phyloP scores from a whole-genome alignment of 2,888 invertebrate genomes.

The Parascotia fuliginaria region DNA sequence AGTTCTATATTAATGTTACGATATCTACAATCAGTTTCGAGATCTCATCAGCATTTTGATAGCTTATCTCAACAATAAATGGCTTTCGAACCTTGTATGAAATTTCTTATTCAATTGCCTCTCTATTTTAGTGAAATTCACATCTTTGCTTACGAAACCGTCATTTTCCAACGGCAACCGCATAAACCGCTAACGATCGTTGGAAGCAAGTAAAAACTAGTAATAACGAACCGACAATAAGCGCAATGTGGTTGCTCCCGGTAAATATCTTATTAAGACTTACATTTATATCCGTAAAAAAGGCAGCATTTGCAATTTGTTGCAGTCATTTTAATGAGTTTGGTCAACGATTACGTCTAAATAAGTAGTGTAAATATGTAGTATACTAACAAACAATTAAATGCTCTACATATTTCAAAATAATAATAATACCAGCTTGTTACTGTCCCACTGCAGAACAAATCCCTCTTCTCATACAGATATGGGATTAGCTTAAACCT shows the following conservation, averaged over 20 bases:
- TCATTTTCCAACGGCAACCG: constrained; percentile 53
- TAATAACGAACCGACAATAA: constrained; percentile 45
- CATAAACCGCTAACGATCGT: constrained; percentile 59
- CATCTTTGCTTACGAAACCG: constrained; percentile 47
- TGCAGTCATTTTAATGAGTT: constrained; percentile 1
- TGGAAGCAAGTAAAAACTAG: constrained; percentile 50
- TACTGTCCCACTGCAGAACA: no score
- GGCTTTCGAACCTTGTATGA: constrained; percentile 57
- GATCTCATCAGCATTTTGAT: constrained; percentile 46
- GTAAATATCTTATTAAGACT: constrained; percentile 31
- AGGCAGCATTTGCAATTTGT: constrained; percentile 4
- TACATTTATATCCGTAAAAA: constrained; percentile 15
- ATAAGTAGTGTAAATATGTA: no score
- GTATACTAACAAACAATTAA: no score
- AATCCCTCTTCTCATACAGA: no score
- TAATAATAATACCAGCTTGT: no score
- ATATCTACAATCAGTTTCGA: constrained; percentile 8
- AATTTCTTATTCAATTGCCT: constrained; percentile 71
- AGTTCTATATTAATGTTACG: no score
- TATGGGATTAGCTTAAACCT: no score
- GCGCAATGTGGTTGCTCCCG: constrained; percentile 36
- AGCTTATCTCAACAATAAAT: constrained; percentile 45
- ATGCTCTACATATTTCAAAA: no score
- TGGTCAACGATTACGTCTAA: no score
- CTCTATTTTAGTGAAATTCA: constrained; percentile 56